A percentile compares a stretch with the other conserved stretches of the same genome.
phyloP scores from a whole-genome alignment of 2,888 invertebrate species.

The Aspidiotus rigidus region DNA sequence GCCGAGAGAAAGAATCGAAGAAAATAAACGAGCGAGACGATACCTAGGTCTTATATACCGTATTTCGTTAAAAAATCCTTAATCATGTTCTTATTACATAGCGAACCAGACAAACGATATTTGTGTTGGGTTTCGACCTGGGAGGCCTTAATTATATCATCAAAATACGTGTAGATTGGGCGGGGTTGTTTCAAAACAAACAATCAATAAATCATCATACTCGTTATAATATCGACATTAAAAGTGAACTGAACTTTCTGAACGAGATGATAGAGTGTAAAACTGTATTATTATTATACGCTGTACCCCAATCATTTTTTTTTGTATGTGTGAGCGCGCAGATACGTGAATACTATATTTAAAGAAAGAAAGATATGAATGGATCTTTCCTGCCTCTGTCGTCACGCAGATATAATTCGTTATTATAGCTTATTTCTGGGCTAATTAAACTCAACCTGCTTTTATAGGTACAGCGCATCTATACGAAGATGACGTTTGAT shows the following conservation, averaged over 20 bases:
- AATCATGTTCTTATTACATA: constrained; percentile 2
- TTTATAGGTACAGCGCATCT: no score
- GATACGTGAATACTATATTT: no score
- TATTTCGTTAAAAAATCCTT: not conserved
- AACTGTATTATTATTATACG: not conserved
- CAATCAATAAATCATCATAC: constrained; percentile 33
- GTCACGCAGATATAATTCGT: no score
- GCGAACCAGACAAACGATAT: not conserved
- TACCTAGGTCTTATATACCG: no score
- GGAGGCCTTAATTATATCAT: constrained; percentile 39
- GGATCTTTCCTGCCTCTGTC: no score
- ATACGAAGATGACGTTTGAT: no score
- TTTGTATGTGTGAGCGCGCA: no score
- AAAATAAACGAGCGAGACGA: no score
- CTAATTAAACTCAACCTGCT: no score
- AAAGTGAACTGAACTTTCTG: constrained; percentile 24
- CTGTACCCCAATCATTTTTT: not conserved
- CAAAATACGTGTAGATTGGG: constrained; percentile 36
- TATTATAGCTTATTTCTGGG: no score
- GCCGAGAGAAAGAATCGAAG: no score
- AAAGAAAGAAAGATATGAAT: no score
- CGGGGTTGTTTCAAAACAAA: constrained; percentile 34
- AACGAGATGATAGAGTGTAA: not conserved
- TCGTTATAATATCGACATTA: constrained; percentile 33
- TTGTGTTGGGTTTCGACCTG: constrained; percentile 36